phyloP scores from a whole-genome alignment of 2,797 vertebrate species.

The Brachyalestes nurse region DNA sequence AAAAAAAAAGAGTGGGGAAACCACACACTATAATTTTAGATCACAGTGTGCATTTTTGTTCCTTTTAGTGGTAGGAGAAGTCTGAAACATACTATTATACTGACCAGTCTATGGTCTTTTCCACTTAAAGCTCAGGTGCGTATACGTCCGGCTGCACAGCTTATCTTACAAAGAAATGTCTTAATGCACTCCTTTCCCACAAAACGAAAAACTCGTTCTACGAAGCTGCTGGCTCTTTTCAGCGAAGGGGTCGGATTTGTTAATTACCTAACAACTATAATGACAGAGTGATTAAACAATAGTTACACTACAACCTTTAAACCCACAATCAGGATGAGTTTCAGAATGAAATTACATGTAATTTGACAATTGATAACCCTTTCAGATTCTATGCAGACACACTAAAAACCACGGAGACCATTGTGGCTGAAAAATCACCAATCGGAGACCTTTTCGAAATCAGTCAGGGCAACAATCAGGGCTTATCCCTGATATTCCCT shows the following conservation, averaged over 20 bases:
- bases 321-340: background rate
- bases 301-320: background rate
- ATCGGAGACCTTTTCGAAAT: too few relatives aligned
- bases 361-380: background rate
- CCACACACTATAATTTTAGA: constrained; percentile 1
- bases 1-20: background rate
- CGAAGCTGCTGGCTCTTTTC: background rate
- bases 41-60: background rate
- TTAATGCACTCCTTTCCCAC: background rate
- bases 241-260: background rate
- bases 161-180: background rate
- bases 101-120: too few relatives aligned
- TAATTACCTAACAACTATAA: constrained; percentile 7
- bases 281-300: constrained; percentile 10
- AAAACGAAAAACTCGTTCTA: background rate
- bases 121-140: background rate
- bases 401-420: too few relatives aligned
- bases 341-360: background rate
- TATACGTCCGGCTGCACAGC: background rate
- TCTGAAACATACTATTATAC: background rate
- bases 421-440: too few relatives aligned
- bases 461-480: too few relatives aligned
- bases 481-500: too few relatives aligned
- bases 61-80: background rate
- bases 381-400: too few relatives aligned